Conservation (phyloP, 2,888 invertebrate species). For the Phlogophora meticulosa region DNA sequence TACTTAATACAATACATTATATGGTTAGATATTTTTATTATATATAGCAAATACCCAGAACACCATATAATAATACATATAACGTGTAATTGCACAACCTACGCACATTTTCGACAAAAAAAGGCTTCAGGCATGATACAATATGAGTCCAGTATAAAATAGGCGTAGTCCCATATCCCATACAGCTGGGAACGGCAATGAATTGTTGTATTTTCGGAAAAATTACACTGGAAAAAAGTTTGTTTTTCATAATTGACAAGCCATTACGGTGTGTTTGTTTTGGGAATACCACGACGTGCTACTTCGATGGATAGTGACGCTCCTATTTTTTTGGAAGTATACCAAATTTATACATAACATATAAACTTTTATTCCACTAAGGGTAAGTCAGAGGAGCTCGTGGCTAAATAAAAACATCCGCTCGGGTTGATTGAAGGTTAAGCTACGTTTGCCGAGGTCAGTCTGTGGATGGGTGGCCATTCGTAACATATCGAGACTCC, state of each 20-base stretch:
- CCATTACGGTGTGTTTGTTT: constrained; percentile 38
- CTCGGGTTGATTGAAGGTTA: no score
- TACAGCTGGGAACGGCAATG: background rate
- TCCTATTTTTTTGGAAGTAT: constrained; percentile 1
- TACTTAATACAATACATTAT: no score
- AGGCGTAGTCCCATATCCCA: background rate
- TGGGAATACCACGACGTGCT: background rate
- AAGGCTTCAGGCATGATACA: background rate
- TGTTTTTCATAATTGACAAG: constrained; percentile 36
- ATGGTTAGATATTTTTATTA: no score
- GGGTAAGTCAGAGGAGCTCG: background rate
- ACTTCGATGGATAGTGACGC: constrained; percentile 8
- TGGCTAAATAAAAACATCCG: no score
- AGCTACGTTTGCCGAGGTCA: no score
- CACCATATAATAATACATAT: no score
- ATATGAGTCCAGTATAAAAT: background rate
- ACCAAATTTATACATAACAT: background rate
- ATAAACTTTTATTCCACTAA: background rate
- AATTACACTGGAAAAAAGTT: constrained; percentile 9
- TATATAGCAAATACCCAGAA: no score
- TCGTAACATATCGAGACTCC: no score
- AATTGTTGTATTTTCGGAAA: constrained; percentile 11
- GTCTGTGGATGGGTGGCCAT: no score
- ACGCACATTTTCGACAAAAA: no score
- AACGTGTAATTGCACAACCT: no score